These are phyloP conservation scores for Stratiomys singularior DNA, from an alignment of 2,888 invertebrate genomes.

Conservation along the genomic window DNA sequence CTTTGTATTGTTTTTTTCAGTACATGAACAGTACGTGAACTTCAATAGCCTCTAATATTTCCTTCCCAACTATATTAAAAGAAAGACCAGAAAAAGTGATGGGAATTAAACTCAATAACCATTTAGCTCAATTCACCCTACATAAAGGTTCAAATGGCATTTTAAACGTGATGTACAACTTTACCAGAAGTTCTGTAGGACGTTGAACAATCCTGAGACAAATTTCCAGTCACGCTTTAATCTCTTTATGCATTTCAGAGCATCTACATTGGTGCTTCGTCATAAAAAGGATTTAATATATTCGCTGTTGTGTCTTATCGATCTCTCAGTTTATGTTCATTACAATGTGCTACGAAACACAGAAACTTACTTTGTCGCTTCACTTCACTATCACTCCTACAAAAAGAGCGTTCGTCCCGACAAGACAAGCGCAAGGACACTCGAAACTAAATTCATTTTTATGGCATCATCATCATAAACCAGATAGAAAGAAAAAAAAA, in stretches of 20 bases:
- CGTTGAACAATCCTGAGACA: too few relatives aligned
- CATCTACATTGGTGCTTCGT: neutral
- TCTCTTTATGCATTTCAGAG: neutral
- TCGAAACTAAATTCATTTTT: conserved; percentile 39
- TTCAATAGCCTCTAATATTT: too few relatives aligned
- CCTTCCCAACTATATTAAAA: too few relatives aligned
- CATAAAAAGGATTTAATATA: conserved; percentile 15
- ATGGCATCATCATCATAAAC: conserved; percentile 43
- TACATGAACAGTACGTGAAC: too few relatives aligned
- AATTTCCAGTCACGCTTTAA: neutral
- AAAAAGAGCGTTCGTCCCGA: neutral
- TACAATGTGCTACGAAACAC: neutral
- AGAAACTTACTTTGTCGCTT: conserved; percentile 13
- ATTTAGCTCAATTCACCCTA: too few relatives aligned
- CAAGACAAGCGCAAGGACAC: neutral
- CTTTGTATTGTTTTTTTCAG: too few relatives aligned
- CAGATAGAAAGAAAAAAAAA: neutral
- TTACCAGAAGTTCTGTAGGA: too few relatives aligned
- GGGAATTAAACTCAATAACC: too few relatives aligned
- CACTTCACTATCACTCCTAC: neutral
- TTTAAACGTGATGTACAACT: too few relatives aligned
- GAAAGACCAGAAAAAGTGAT: too few relatives aligned
- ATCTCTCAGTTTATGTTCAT: conserved; percentile 1
- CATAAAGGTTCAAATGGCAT: too few relatives aligned
- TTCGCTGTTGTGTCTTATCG: neutral